phyloP scores from a whole-genome alignment of 2,888 invertebrate genomes.

The Anthoptus insignis region DNA sequence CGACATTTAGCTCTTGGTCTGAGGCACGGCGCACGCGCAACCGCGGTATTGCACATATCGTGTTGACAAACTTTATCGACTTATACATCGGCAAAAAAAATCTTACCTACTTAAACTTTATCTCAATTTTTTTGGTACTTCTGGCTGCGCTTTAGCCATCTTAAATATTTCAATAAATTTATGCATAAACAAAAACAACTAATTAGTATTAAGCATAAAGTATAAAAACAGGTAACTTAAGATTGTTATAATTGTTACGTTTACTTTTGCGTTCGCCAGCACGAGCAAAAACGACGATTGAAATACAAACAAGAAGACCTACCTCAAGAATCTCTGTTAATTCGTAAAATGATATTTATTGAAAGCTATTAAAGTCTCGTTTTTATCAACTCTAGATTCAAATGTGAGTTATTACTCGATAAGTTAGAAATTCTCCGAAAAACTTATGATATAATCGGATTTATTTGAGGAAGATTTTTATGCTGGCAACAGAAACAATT shows the following conservation, averaged over 20 bases:
- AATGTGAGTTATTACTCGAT: no score
- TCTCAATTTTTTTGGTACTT: neutral
- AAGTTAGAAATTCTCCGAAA: no score
- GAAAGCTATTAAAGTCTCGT: neutral
- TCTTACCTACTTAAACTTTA: neutral
- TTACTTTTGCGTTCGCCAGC: neutral
- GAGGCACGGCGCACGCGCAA: constrained; percentile 55
- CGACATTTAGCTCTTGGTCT: constrained; percentile 77
- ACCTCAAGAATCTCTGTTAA: constrained; percentile 21
- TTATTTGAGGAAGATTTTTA: no score
- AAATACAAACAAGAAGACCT: constrained; percentile 23
- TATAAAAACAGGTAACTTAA: constrained; percentile 25
- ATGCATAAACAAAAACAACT: no score
- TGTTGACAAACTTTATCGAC: constrained; percentile 39
- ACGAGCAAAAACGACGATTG: constrained; percentile 10
- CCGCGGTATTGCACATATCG: constrained; percentile 62
- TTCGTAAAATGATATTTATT: constrained; percentile 5
- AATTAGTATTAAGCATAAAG: no score
- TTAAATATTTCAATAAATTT: no score
- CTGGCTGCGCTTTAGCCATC: neutral
- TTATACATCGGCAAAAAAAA: constrained; percentile 3
- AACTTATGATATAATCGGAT: no score
- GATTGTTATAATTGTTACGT: neutral
- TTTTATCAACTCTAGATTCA: neutral
- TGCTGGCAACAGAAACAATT: no score